Conservation (phyloP, 2,888 invertebrate species). For the Augochlorella aurata region DNA sequence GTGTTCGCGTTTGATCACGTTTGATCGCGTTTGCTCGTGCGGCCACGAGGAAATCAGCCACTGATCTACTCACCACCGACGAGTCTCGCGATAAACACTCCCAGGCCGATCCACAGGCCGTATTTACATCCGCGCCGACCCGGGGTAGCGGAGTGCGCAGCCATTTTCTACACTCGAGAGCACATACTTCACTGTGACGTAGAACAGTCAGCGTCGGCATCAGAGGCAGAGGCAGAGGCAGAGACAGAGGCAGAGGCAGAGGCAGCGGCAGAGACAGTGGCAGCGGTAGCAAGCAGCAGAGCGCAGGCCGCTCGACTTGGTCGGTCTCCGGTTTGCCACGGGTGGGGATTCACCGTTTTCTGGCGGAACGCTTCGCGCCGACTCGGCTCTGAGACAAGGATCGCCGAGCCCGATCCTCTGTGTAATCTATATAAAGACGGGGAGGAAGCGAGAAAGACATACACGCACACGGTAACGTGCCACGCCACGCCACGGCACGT, state of each 20-base stretch:
- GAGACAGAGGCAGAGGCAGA: too few relatives aligned
- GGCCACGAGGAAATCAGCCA: not conserved
- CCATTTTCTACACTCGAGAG: conserved; percentile 81
- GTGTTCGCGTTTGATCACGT: not conserved
- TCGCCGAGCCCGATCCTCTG: not conserved
- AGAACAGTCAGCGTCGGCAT: conserved; percentile 62
- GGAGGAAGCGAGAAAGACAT: too few relatives aligned
- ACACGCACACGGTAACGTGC: too few relatives aligned
- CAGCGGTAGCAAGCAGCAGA: conserved; percentile 39
- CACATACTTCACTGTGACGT: conserved; percentile 81
- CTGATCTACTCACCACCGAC: conserved; percentile 75
- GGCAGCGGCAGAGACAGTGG: too few relatives aligned
- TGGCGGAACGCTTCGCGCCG: conserved; percentile 33
- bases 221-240: conserved; percentile 59
- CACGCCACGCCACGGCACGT: not conserved
- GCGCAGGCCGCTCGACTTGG: conserved; percentile 69
- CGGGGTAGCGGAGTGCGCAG: conserved; percentile 78
- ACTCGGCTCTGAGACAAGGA: conserved; percentile 35
- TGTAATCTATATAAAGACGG: conserved; percentile 9
- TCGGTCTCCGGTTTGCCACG: conserved; percentile 47
- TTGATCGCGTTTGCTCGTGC: not conserved
- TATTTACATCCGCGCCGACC: conserved; percentile 78
- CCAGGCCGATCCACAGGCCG: conserved; percentile 76
- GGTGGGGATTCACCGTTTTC: conserved; percentile 44
- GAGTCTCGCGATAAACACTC: conserved; percentile 73